phyloP scores from a whole-genome alignment of 2,113 vertebrate genomes.

The Sander vitreus region DNA sequence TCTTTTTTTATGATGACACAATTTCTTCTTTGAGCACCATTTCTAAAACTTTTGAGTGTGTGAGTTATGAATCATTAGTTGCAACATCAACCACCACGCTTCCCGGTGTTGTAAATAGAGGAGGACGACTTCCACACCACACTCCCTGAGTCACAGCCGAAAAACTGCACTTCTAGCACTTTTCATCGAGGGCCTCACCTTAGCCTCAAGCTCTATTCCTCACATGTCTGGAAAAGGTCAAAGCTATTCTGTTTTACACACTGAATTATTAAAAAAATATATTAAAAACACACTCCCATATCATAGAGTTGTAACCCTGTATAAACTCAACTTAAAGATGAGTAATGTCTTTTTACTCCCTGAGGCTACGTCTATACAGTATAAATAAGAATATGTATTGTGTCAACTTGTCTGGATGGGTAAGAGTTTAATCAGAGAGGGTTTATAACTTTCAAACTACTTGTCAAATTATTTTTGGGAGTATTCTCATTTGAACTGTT shows the following conservation, averaged over 20 bases:
- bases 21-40: conserved; percentile 43
- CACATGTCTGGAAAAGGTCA: conserved; percentile 59
- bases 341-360: conserved; percentile 24
- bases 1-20: conserved; percentile 60
- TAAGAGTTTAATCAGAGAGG: conserved; percentile 36
- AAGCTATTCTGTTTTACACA: conserved; percentile 57
- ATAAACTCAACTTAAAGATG: conserved; percentile 46
- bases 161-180: conserved; percentile 66
- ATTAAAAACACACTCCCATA: conserved; percentile 27
- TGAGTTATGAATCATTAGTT: conserved; percentile 60
- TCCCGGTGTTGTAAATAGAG: conserved; percentile 51
- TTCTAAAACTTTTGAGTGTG: conserved; percentile 57
- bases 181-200: conserved; percentile 43
- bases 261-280: conserved; percentile 42
- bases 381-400: conserved; percentile 44
- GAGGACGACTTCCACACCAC: conserved; percentile 58
- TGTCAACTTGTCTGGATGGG: conserved; percentile 33
- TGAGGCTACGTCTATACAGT: conserved; percentile 7
- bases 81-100: conserved; percentile 56
- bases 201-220: conserved; percentile 23
- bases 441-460: conserved; percentile 43
- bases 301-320: conserved; percentile 36
- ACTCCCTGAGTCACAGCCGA: conserved; percentile 65
- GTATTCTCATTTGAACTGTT: conserved; percentile 55
- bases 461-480: conserved; percentile 47